phyloP scores from a whole-genome alignment of 2,888 invertebrate genomes.

The Philopedon plagiatum region DNA sequence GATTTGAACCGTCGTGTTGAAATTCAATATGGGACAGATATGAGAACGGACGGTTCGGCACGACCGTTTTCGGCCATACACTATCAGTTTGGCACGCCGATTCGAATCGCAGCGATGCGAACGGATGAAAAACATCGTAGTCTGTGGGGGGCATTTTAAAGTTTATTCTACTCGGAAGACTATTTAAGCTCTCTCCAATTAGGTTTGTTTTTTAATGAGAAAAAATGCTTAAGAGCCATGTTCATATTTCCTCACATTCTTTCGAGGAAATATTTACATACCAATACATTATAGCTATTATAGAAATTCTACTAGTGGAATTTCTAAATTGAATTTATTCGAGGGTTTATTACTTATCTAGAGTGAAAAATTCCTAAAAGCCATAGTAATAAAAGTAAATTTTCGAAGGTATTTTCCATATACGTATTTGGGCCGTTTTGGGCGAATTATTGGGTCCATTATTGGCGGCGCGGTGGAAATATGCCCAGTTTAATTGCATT shows the following conservation, averaged over 20 bases:
- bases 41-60: too few species aligned
- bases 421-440: constrained; percentile 41
- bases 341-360: constrained; percentile 13
- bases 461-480: constrained; percentile 15
- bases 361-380: constrained; percentile 25
- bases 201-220: constrained; percentile 19
- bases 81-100: too few species aligned
- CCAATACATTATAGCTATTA: not conserved
- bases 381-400: constrained; percentile 28
- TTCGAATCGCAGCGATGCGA: too few species aligned
- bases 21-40: too few species aligned
- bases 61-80: too few species aligned
- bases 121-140: too few species aligned
- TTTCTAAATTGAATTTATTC: constrained; percentile 9
- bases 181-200: constrained; percentile 36
- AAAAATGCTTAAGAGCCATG: constrained; percentile 8
- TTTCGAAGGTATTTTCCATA: constrained; percentile 35
- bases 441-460: constrained; percentile 25
- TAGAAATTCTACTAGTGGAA: constrained; percentile 10
- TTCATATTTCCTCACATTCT: constrained; percentile 31
- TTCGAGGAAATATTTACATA: constrained; percentile 16
- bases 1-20: too few species aligned
- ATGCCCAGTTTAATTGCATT: constrained; percentile 30
- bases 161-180: constrained; percentile 33
- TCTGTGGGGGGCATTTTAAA: not conserved